Conservation (phyloP, 2,797 vertebrate genomes). For the Neosilurus mollespiculum region DNA sequence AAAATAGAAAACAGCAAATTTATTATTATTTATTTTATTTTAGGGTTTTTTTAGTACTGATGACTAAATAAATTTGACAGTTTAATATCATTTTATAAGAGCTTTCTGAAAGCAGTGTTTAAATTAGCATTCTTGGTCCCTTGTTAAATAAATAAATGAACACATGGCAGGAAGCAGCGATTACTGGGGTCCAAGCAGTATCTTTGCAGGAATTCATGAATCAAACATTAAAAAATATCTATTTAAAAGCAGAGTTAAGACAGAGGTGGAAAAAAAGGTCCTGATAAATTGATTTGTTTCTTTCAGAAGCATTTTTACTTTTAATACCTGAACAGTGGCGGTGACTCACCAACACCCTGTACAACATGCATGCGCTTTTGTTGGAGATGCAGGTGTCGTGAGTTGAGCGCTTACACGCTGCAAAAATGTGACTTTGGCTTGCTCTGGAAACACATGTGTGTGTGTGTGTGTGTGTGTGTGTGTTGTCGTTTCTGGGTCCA, state of each 20-base stretch:
- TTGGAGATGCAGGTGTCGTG: conserved; percentile 43
- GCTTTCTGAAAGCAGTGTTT: too few relatives aligned
- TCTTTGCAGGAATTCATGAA: not conserved
- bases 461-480: conserved; percentile 32
- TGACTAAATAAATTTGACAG: not conserved
- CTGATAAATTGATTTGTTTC: not conserved
- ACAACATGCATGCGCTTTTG: not conserved
- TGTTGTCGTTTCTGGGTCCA: conserved; percentile 36
- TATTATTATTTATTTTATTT: too few relatives aligned
- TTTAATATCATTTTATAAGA: not conserved
- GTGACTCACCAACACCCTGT: not conserved
- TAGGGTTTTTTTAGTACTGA: not conserved
- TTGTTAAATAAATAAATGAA: not conserved
- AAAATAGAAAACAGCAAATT: too few relatives aligned
- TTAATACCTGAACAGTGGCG: not conserved
- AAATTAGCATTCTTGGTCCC: too few relatives aligned
- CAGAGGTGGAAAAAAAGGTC: not conserved
- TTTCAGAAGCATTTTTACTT: not conserved
- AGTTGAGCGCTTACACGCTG: conserved; percentile 37
- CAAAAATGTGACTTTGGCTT: conserved; percentile 60
- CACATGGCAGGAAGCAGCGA: not conserved
- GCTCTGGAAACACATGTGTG: conserved; percentile 52
- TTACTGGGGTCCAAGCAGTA: not conserved
- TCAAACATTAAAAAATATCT: not conserved
- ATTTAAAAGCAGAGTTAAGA: not conserved